Conservation (phyloP, 2,797 vertebrate species). For the Syndactyla subalaris region DNA sequence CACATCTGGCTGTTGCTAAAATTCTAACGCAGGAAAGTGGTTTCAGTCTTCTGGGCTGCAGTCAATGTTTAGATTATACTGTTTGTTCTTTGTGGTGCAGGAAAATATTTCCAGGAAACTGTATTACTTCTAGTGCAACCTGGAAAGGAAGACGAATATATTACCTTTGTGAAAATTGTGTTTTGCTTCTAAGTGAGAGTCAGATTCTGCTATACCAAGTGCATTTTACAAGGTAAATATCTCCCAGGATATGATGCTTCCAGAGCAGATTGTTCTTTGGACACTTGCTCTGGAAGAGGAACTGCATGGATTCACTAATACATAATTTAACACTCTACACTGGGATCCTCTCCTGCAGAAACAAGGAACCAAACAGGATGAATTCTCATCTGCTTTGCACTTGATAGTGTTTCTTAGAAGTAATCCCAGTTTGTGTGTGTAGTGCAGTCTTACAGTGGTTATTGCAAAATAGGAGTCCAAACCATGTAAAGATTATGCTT, state of each 20-base stretch:
- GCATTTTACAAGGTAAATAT: not conserved
- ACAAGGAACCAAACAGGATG: not conserved
- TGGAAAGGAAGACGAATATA: not conserved
- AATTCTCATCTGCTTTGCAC: not conserved
- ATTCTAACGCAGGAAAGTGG: slow-evolving; percentile 12
- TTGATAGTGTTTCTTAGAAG: not conserved
- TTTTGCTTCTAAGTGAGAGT: not conserved
- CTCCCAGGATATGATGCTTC: not conserved
- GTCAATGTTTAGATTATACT: slow-evolving; percentile 14
- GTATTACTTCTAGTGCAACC: not conserved
- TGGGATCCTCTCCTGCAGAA: not conserved
- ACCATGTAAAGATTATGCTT: not conserved
- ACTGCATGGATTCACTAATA: not conserved
- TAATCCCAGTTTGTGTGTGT: not conserved
- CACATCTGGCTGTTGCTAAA: slow-evolving; percentile 43
- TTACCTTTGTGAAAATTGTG: not conserved
- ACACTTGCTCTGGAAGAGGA: not conserved
- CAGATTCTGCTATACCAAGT: not conserved
- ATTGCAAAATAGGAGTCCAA: not conserved
- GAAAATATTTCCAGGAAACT: slow-evolving; percentile 15
- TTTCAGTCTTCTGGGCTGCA: slow-evolving; percentile 27
- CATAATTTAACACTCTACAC: slow-evolving; percentile 66
- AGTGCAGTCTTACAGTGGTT: not conserved
- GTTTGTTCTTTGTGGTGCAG: not conserved
- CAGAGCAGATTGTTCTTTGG: not conserved